A percentile compares a stretch with the other conserved stretches of the same genome.
Conservation (phyloP, 2,113 vertebrate genomes). For the Monopterus albus region DNA sequence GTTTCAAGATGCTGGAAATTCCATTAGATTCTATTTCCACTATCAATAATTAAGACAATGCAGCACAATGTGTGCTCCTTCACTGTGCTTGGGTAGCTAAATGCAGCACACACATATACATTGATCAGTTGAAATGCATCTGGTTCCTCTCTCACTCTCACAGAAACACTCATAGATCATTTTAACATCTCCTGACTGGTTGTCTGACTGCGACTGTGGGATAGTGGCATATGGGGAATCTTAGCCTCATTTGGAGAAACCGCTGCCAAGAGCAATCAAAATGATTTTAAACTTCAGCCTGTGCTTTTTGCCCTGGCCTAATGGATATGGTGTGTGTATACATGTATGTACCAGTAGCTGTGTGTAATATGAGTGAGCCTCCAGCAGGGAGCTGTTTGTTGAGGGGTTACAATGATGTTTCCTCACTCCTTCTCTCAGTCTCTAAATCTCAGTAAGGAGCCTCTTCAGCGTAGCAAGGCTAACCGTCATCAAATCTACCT, state of each 20-base stretch:
- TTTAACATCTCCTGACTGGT: slow-evolving; percentile 24
- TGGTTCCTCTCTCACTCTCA: not conserved
- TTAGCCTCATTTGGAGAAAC: slow-evolving; percentile 39
- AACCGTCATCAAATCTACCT: slow-evolving; percentile 57
- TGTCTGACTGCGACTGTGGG: slow-evolving; percentile 33
- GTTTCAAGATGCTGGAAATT: slow-evolving; percentile 90
- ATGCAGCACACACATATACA: slow-evolving; percentile 12
- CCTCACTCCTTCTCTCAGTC: not conserved
- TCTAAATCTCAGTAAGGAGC: slow-evolving; percentile 29
- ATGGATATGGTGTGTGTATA: slow-evolving; percentile 6
- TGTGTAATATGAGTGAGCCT: slow-evolving; percentile 31
- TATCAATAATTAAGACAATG: slow-evolving; percentile 92
- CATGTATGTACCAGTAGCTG: too few species aligned
- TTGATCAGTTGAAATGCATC: slow-evolving; percentile 7
- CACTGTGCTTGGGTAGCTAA: slow-evolving; percentile 39
- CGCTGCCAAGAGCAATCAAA: slow-evolving; percentile 27
- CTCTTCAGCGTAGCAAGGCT: slow-evolving; percentile 4
- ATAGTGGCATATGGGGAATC: slow-evolving; percentile 30
- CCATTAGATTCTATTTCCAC: slow-evolving; percentile 90
- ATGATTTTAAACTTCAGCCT: slow-evolving; percentile 42
- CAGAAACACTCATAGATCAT: not conserved
- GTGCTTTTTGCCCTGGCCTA: slow-evolving; percentile 1
- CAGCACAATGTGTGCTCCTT: slow-evolving; percentile 69
- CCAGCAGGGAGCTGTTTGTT: slow-evolving; percentile 33
- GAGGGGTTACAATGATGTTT: slow-evolving; percentile 37